Evolutionary conservation across 2,797 vertebrate genomes (phyloP), one percentile per base, ranked within the genome.

Genomic region (Perodicticus potto): DNA sequence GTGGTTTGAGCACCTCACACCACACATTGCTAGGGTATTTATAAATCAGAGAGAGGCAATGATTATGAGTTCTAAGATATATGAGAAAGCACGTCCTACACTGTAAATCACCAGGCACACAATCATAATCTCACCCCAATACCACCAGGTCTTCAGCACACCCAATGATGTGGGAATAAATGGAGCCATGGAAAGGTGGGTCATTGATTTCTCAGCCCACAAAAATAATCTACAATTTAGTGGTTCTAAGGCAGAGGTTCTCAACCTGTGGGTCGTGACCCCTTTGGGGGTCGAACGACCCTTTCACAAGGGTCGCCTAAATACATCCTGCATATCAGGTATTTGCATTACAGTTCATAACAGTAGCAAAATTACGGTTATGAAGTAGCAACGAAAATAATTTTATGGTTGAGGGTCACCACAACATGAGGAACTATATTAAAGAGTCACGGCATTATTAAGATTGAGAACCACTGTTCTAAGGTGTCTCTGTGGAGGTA

Each of bases 401-500:
- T 53, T 53, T 53, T 53, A 53, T 53, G 49, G 49, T 53, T 53
- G 14, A 14, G 49, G 49, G 49, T 53, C 49, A 53, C 49, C 49
- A 53, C 49, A 53, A 53, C 49, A 53, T 53, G 49, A 49, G 49
- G 49, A 53, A 53, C 49, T 53, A 1, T 53, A 16, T 53, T 53
- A 53, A 17, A 53, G 14, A 14, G 49, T 14, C 3, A 4, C 12
- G 3, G 49, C 49, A 53, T 53, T 53, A 53, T 14, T 14, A 53
- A 53, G 49, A 14, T 53, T 53, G 49, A 53, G 14, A 53, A 53
- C 49, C 49, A 53, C 49, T 53, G 49, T 53, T 53, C 14, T 53
- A 0, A 4, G 2, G 27, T 23, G 0, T 83, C 63, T 59, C 37
- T 17, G 1, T 0, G 40, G 82, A 53, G 22, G 63, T 34, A 53